Evolutionary conservation across 2,888 invertebrate genomes (phyloP).

Genomic region (Euplagia quadripunctaria): DNA sequence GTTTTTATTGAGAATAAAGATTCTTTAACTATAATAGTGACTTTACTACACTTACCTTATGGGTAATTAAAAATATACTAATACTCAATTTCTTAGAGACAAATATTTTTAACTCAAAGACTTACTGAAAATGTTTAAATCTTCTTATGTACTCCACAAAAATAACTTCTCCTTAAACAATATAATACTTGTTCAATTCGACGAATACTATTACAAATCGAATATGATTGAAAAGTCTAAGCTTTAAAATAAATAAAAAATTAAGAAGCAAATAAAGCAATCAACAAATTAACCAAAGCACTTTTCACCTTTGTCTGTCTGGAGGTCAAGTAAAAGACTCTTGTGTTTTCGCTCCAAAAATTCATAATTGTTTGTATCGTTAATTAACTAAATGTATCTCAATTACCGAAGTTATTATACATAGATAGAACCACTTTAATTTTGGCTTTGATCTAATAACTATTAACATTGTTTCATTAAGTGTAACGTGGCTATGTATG

Average conservation of each 20-base stretch:
- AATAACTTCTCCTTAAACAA: not conserved
- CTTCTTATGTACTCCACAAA: not conserved
- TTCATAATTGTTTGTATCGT: conserved; percentile 5
- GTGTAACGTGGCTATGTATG: not conserved
- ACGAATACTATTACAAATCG: not conserved
- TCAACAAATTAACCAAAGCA: conserved; percentile 1
- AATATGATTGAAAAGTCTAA: not conserved
- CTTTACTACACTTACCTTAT: too few species aligned
- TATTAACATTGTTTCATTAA: not conserved
- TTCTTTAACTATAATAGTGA: too few species aligned
- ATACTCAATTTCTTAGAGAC: too few species aligned
- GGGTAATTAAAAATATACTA: too few species aligned
- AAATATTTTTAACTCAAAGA: too few species aligned
- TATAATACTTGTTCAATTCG: not conserved
- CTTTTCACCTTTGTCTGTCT: not conserved
- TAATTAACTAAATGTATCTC: conserved; percentile 1
- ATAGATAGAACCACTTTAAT: not conserved
- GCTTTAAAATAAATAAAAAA: not conserved
- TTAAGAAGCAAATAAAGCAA: conserved; percentile 5
- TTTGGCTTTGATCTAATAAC: not conserved
- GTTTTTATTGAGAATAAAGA: too few species aligned
- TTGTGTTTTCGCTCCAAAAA: not conserved
- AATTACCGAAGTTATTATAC: not conserved
- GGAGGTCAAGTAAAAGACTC: not conserved
- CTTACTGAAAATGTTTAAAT: not conserved